Evolutionary conservation across 2,888 invertebrate species (phyloP).

Genomic region (Rhingia rostrata): DNA sequence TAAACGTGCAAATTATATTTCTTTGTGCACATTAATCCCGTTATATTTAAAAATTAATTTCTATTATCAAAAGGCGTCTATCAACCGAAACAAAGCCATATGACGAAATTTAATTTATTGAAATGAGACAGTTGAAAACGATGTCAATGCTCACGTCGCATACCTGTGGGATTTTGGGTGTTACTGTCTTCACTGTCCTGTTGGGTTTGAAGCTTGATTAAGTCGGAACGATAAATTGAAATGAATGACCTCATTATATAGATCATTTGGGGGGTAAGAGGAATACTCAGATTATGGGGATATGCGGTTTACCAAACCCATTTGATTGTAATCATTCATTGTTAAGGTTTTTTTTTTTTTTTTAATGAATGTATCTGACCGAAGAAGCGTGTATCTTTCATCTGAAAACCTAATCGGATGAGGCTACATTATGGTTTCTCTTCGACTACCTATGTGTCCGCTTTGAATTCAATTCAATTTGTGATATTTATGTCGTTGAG

Average conservation of each 20-base stretch:
- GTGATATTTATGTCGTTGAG: conserved; percentile 7
- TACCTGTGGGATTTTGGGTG: neutral
- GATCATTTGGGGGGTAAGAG: conserved; percentile 14
- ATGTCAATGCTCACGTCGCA: neutral
- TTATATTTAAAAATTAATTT: neutral
- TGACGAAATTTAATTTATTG: neutral
- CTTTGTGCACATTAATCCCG: neutral
- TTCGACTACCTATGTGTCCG: conserved; percentile 7
- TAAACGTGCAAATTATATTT: conserved; percentile 47
- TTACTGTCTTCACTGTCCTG: neutral
- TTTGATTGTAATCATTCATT: conserved; percentile 32
- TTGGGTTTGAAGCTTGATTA: no score
- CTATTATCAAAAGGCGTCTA: conserved; percentile 44
- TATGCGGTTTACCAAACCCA: conserved; percentile 6
- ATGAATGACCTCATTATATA: conserved; percentile 47
- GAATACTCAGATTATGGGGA: neutral
- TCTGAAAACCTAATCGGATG: conserved; percentile 54
- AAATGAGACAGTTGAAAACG: neutral
- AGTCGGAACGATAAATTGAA: no score
- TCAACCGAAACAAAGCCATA: neutral
- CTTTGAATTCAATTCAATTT: conserved; percentile 32
- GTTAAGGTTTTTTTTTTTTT: conserved; percentile 33
- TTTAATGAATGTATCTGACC: conserved; percentile 5
- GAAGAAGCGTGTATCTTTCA: conserved; percentile 36
- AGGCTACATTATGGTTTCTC: conserved; percentile 37